Base-by-base conservation (phyloP, 1,140 invertebrate species). In the Dendrolimus punctatus region DNA sequence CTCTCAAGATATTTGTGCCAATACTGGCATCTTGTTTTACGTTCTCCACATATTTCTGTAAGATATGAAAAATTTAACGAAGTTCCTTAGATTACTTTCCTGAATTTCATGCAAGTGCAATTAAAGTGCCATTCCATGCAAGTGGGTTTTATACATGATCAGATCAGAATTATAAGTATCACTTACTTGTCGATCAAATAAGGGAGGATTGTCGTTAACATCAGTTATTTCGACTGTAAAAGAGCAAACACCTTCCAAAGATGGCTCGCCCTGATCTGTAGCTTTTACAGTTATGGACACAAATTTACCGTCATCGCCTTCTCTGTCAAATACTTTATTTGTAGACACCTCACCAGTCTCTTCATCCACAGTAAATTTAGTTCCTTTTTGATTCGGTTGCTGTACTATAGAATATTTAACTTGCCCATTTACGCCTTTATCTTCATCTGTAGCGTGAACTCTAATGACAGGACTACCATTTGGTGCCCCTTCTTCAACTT, bases 171-270 rank as follows among this genome's bases (percentile, higher is more conserved):
- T 40, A 47, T 48, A 42, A 36, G 40, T 52, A 47, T 45, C 43
- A 58, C 76, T 84, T 90, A 96, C 96, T 91, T 98, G 96, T 89
- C 96, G 90, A 87, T 98, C 96, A 85, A 98, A 98, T 36, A 98
- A 85, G 4, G 96, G 96, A 8, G 96, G 95, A 85, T 97, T 98
- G 69, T 95, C 96, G 71, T 98, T 98, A 2, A 97, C 95, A 80
- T 98, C 96, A 1, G 96, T 96, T 40, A 98, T 98, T 89, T 98
- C 96, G 40, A 98, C 96, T 5, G 96, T 98, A 73, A 98, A 98
- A 0, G 96, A 97, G 75, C 96, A 98, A 56, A 98, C 96, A 40
- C 96, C 96, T 87, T 98, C 96, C 52, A 98, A 77, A 5, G 95
- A 96, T 7, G 96, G 96, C 81, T 96, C 95, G n/a, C 97, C 97